Percentiles rank a stretch among this genome's conserved stretches.
Evolutionary conservation across 2,113 vertebrate species (phyloP).

Genomic region (Salminus brasiliensis): DNA sequence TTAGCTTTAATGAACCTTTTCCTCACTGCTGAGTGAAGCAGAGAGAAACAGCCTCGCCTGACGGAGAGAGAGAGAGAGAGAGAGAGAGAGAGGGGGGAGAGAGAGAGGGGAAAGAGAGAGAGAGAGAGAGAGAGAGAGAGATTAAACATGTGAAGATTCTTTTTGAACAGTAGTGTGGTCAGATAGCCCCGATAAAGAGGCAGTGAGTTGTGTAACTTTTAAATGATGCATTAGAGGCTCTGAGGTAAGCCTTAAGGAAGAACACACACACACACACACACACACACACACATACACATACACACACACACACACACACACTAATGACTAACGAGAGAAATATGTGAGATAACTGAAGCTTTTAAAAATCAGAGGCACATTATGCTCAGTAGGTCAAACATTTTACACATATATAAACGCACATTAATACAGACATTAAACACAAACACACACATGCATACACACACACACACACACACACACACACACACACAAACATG

Average conservation of each 20-base stretch:
- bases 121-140: slow-evolving; percentile 37
- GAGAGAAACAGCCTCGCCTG: slow-evolving; percentile 74
- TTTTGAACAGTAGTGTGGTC: neutral
- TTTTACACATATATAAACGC: too few relatives aligned
- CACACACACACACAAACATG: neutral
- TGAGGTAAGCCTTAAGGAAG: slow-evolving; percentile 62
- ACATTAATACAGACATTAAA: neutral
- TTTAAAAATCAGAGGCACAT: neutral
- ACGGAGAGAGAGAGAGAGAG: neutral
- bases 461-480: too few relatives aligned
- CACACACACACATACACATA: slow-evolving; percentile 10
- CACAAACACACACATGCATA: too few relatives aligned
- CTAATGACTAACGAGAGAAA: neutral
- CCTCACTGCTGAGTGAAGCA: slow-evolving; percentile 98
- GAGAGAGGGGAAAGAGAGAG: slow-evolving; percentile 84
- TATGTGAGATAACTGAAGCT: neutral
- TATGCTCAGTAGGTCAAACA: slow-evolving; percentile 5
- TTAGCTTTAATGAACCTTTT: slow-evolving; percentile 99
- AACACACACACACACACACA: slow-evolving; percentile 4
- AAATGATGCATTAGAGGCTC: slow-evolving; percentile 71
- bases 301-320: neutral
- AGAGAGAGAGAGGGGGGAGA: slow-evolving; percentile 76
- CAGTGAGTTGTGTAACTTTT: slow-evolving; percentile 69
- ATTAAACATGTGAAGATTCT: too few relatives aligned
- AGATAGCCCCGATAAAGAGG: slow-evolving; percentile 37